These are phyloP conservation scores for Zenarchopterus dispar DNA, from an alignment of 2,797 vertebrate genomes.

Conservation along the genomic window DNA sequence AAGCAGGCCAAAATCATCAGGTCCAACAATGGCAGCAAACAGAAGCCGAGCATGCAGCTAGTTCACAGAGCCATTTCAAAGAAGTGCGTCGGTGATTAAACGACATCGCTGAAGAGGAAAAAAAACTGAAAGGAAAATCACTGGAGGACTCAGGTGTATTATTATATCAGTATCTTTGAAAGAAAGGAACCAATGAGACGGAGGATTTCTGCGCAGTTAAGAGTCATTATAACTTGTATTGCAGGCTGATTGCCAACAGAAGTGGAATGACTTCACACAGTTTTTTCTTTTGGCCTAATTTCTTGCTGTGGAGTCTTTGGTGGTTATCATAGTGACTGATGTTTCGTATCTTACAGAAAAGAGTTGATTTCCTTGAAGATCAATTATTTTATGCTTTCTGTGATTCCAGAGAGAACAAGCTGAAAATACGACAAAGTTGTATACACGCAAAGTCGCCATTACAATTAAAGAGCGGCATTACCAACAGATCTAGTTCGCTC, in stretches of 20 bases:
- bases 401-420: neutral
- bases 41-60: conserved; percentile 40
- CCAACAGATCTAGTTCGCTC: too few relatives aligned
- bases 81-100: conserved; percentile 61
- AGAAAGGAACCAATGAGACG: conserved; percentile 5
- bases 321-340: conserved; percentile 37
- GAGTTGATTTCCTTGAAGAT: conserved; percentile 6
- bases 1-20: conserved; percentile 70
- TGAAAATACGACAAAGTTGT: neutral
- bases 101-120: conserved; percentile 45
- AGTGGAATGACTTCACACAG: conserved; percentile 41
- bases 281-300: conserved; percentile 26
- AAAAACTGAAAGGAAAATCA: conserved; percentile 37
- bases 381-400: neutral
- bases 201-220: conserved; percentile 23
- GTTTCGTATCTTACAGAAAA: neutral
- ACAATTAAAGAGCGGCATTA: too few relatives aligned
- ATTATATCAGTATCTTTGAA: conserved; percentile 31
- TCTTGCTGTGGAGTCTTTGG: conserved; percentile 36
- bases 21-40: conserved; percentile 64
- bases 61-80: conserved; percentile 60
- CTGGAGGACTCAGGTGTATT: conserved; percentile 25
- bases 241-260: conserved; percentile 36
- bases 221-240: conserved; percentile 30
- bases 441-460: neutral